phyloP scores from a whole-genome alignment of 2,113 vertebrate genomes.

The Tachycineta bicolor region DNA sequence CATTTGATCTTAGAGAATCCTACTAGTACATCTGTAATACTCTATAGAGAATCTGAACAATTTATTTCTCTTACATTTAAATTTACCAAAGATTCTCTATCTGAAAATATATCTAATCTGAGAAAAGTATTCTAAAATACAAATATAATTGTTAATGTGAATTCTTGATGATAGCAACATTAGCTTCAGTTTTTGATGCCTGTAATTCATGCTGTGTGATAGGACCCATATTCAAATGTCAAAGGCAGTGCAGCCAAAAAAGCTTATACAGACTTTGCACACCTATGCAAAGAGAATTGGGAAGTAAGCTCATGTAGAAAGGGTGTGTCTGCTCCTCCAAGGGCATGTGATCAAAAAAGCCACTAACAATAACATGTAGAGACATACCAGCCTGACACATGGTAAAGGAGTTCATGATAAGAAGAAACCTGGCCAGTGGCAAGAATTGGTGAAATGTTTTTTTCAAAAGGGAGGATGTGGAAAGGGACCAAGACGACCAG shows the following conservation, averaged over 20 bases:
- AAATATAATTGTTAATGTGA: background rate
- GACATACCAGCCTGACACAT: background rate
- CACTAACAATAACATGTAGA: background rate
- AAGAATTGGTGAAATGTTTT: background rate
- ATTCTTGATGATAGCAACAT: background rate
- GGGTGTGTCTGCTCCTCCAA: background rate
- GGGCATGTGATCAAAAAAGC: background rate
- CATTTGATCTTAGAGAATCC: background rate
- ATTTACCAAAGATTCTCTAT: background rate
- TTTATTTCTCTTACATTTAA: background rate
- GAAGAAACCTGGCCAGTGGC: background rate
- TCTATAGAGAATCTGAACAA: background rate
- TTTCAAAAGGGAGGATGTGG: fast-evolving
- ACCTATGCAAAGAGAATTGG: background rate
- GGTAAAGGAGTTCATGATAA: background rate
- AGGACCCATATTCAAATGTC: background rate
- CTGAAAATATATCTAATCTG: background rate
- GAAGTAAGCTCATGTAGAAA: background rate
- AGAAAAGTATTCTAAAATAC: background rate
- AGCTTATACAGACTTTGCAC: background rate
- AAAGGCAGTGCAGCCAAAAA: background rate
- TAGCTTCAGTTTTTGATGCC: background rate
- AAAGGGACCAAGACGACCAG: background rate
- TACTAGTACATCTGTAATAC: background rate
- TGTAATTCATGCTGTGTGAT: background rate